Evolutionary conservation across 2,888 invertebrate species (phyloP), one percentile per base, ranked within the genome.

Genomic region (Polymixis flavicincta): DNA sequence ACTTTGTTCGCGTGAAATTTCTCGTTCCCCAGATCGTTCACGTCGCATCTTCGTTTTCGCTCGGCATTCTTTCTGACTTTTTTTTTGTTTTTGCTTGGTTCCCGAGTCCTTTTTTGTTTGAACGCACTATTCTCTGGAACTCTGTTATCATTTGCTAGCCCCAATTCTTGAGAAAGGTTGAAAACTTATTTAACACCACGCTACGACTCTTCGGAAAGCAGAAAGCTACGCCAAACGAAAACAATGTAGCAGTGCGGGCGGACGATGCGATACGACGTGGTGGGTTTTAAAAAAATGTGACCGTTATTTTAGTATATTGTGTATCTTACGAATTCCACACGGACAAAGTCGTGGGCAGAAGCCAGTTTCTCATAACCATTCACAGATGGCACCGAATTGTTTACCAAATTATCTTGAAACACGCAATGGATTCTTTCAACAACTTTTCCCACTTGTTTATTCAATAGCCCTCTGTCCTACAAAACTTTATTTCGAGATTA

Each of bases 361-460:
- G 28, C 28, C 14, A 28, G 37, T 54, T 65, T 55, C 37, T 65
- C 55, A 78, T 8, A 63, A 13, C 32, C 54, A 68, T 78, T 71
- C 50, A 55, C 80, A 81, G 80, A 42, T 72, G 61, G 42, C 32
- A 57, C 74, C 74, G n/a, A 60, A 55, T 37, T 67, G 54, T 85
- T 77, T 52, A 72, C 76, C 28, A 68, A 85, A 85, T 85, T 54
- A 64, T 71, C 59, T 72, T 60, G 50, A 50, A 67, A n/a, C 70
- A 83, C 69, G 69, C 66, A 45, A 60, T 17, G 28, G n/a, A 59
- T 28, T 50, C 52, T 63, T 48, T 25, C 64, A 54, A 66, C 59
- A 83, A 77, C 54, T 85, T 83, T 73, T 72, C 83, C 66, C 83
- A 82, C 77, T 82, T 82, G 63, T 72, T 42, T 63, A 63, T 59